These are phyloP conservation scores for Zingel zingel DNA, from an alignment of 2,113 vertebrate species.

Conservation along the genomic window DNA sequence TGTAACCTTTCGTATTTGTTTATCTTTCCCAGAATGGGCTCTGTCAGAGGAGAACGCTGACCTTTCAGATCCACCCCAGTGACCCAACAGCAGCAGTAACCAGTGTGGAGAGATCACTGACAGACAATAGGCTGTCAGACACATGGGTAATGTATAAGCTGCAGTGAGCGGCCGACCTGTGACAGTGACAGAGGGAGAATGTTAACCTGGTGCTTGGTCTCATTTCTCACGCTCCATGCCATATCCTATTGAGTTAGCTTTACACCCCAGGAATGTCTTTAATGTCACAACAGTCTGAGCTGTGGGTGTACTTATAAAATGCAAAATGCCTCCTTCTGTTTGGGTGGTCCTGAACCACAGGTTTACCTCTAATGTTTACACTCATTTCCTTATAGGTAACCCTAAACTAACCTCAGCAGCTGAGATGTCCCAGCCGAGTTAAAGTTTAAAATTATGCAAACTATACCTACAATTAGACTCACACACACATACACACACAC, in stretches of 20 bases:
- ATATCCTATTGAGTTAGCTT: conserved; percentile 18
- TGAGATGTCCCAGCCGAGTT: too few relatives aligned
- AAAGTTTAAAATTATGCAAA: too few relatives aligned
- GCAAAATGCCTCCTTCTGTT: neutral
- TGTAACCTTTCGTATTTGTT: conserved; percentile 68
- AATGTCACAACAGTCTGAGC: conserved; percentile 34
- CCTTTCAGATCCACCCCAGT: conserved; percentile 69
- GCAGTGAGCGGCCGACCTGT: conserved; percentile 36
- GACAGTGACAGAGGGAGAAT: conserved; percentile 48
- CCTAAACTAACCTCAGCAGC: too few relatives aligned
- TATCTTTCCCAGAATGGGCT: conserved; percentile 44
- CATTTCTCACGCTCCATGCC: conserved; percentile 42
- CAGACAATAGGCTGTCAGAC: conserved; percentile 51
- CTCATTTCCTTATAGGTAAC: too few relatives aligned
- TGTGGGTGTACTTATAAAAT: conserved; percentile 32
- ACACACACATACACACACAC: too few relatives aligned
- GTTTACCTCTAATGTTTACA: too few relatives aligned
- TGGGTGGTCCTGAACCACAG: too few relatives aligned
- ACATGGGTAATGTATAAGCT: conserved; percentile 50
- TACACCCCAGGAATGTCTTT: conserved; percentile 37
- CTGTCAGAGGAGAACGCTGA: conserved; percentile 53
- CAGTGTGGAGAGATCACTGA: conserved; percentile 50
- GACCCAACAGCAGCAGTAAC: conserved; percentile 56
- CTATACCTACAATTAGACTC: too few relatives aligned
- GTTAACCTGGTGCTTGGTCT: conserved; percentile 56